phyloP scores from a whole-genome alignment of 1,140 invertebrate species.

The Belonocnema kinseyi region DNA sequence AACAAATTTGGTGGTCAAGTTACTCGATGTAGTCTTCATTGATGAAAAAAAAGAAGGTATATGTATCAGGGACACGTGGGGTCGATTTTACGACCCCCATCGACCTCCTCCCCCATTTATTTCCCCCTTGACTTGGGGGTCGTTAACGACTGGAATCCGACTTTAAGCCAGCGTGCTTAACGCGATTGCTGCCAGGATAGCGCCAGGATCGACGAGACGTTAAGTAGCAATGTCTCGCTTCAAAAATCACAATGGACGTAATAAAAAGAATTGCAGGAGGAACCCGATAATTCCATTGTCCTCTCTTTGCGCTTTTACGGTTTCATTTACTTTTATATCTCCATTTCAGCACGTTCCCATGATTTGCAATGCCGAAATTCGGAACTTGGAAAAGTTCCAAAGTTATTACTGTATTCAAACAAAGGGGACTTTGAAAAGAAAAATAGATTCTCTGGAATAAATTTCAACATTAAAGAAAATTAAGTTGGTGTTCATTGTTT shows the following conservation, averaged over 20 bases:
- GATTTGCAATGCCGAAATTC: neutral
- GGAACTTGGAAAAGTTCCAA: too few relatives aligned
- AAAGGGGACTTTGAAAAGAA: too few relatives aligned
- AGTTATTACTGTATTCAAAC: too few relatives aligned
- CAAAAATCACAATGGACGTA: constrained; percentile 26
- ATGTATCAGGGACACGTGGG: neutral
- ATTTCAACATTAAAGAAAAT: too few relatives aligned
- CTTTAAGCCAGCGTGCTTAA: constrained; percentile 28
- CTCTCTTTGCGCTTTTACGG: constrained; percentile 2
- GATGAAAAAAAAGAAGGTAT: neutral
- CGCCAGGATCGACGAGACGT: neutral
- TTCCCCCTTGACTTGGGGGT: constrained; percentile 9
- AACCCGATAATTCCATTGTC: constrained; percentile 22
- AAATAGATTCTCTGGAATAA: too few relatives aligned
- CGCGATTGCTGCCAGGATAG: neutral
- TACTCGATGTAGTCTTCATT: constrained; percentile 5
- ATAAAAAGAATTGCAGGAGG: neutral
- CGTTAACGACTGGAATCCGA: constrained; percentile 21
- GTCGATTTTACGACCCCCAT: constrained; percentile 26
- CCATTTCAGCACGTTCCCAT: neutral
- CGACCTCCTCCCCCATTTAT: constrained; percentile 17
- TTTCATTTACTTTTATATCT: constrained; percentile 1
- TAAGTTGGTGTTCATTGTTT: too few relatives aligned
- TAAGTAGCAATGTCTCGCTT: constrained; percentile 24
- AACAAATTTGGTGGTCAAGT: constrained; percentile 25